Base-by-base conservation (phyloP, 2,888 invertebrate genomes). In the Cheilosia scutellata region DNA sequence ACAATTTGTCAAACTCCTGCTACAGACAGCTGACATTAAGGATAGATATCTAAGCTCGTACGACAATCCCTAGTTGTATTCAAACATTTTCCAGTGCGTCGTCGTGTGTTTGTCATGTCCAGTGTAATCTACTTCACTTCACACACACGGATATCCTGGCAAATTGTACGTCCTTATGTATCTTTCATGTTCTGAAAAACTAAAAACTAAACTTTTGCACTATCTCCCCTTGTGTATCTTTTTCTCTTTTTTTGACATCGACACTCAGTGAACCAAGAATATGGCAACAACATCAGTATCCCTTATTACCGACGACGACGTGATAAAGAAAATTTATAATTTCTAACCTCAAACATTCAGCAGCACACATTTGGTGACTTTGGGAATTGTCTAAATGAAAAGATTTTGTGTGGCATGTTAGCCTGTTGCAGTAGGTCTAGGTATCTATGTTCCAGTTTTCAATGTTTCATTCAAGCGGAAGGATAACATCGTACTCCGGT, bases 321-420 rank as follows among this genome's bases (percentile, higher is more conserved):
- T 58, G 75, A 75, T 80, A 75, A 75, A 74, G 55, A 40, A 75
- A 78, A 82, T 70, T 75, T 82, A 82, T 82, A 82, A 82, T 82
- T 75, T 80, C 60, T 33, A 44, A 42, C 60, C 33, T 78, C 78
- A 71, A 31, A 13, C 42, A 4, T 13, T 29, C 42, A 70, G n/a
- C 70, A 57, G 37, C 27, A 37, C 40, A 57, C 63, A 53, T 25
- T 57, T 47, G 55, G 44, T 55, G 51, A 31, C 31, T 44, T 49
- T 49, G 20, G 6, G 47, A 29, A 49, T 25, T 31, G 5, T 25
- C 9, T 5, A 0, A 6, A 47, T 13, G 25, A 7, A 57, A 44
- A 55, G 29, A 55, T 9, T 4, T 29, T 1, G 11, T 37, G 25
- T 2, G 53, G 63, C 1, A 9, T 31, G 29, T 5, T 55, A 63